Conservation (phyloP, 2,797 vertebrate genomes). For the Peromyscus melanophrys region DNA sequence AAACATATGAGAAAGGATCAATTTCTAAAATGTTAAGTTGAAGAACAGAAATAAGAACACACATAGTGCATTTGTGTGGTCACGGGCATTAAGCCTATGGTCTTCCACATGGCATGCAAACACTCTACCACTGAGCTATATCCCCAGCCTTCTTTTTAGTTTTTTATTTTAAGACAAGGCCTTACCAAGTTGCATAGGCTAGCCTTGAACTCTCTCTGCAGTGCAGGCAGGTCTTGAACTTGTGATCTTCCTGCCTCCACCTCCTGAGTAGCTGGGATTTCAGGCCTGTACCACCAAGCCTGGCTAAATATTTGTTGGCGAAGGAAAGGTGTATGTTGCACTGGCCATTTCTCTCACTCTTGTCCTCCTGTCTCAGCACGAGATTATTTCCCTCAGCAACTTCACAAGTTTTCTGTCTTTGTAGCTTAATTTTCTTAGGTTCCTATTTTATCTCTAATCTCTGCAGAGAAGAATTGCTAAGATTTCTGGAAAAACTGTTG, state of each 20-base stretch:
- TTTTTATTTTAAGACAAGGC: not conserved
- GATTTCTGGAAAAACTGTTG: constrained; percentile 80
- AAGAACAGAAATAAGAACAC: not conserved
- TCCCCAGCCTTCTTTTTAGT: not conserved
- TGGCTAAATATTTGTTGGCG: not conserved
- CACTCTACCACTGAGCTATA: not conserved
- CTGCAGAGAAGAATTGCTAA: constrained; percentile 77
- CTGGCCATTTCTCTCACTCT: not conserved
- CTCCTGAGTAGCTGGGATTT: not conserved
- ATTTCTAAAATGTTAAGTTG: not conserved
- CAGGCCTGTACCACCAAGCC: not conserved
- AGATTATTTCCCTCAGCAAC: not conserved
- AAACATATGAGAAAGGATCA: not conserved
- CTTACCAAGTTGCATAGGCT: not conserved
- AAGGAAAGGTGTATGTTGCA: not conserved
- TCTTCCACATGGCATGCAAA: too few species aligned
- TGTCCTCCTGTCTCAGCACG: not conserved
- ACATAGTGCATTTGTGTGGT: not conserved
- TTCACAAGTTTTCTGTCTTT: constrained; percentile 60
- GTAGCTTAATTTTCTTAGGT: constrained; percentile 53
- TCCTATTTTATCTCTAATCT: constrained; percentile 57
- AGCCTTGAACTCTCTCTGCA: not conserved
- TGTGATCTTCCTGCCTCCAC: not conserved
- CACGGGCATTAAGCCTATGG: not conserved
- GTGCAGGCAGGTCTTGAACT: not conserved